These are phyloP conservation scores for Aradophagus sp. DNA, from an alignment of 1,140 invertebrate species.

Conservation along the genomic window DNA sequence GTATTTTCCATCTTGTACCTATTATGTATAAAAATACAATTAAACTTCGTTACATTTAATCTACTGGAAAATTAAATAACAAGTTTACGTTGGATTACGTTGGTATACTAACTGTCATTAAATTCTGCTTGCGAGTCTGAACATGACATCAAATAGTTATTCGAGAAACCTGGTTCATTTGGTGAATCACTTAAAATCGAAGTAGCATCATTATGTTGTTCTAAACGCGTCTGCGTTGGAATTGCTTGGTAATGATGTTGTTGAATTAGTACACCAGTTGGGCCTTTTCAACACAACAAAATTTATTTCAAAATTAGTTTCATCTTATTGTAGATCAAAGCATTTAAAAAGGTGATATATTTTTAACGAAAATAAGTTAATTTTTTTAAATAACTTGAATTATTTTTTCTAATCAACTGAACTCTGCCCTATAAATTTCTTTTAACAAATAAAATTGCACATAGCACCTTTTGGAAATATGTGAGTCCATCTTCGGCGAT, in stretches of 20 bases:
- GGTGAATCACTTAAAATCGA: constrained; percentile 61
- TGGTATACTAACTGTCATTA: constrained; percentile 70
- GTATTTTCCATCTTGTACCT: constrained; percentile 64
- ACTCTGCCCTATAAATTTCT: no score
- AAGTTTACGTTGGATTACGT: no score
- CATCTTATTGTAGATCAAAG: no score
- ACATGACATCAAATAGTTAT: constrained; percentile 61
- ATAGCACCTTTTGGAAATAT: constrained; percentile 94
- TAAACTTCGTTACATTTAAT: no score
- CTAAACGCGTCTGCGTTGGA: constrained; percentile 75
- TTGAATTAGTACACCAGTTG: constrained; percentile 90
- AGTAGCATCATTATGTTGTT: constrained; percentile 55
- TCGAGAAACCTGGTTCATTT: constrained; percentile 51
- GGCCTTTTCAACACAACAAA: constrained; percentile 75
- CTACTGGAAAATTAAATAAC: no score
- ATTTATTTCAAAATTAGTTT: no score
- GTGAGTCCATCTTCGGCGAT: constrained; percentile 97
- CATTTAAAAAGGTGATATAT: no score
- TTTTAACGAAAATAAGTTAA: no score
- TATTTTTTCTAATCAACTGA: no score
- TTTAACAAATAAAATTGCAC: no score
- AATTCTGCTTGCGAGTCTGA: constrained; percentile 71
- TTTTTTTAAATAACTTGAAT: no score
- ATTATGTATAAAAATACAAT: constrained; percentile 26
- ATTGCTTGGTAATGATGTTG: constrained; percentile 94